Base-by-base conservation (phyloP, 2,888 invertebrate genomes). In the Caenorhabditis sinica region DNA sequence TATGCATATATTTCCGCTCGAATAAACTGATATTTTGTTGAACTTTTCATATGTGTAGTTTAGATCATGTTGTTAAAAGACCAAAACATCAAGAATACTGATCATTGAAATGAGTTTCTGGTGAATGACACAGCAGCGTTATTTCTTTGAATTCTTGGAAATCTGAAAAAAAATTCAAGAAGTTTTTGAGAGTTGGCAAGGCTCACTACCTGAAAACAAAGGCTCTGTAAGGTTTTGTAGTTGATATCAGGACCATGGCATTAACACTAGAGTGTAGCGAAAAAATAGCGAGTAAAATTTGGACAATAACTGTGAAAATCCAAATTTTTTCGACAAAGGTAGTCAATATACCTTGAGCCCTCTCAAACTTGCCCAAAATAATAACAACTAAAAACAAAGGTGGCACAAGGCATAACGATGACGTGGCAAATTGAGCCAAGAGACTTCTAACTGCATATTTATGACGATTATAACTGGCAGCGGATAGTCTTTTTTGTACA, bases 341-440 rank as follows among this genome's bases (percentile, higher is more conserved):
- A 36, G 33, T 36, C 33, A 4, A 36, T 9, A 36, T 6, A 9
- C 33, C 9, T 36, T 36, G 33, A 36, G 33, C 33, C 33, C 33
- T 4, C 33, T 36, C 33, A 36, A 36, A 36, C 9, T 36, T 9
- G 4, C 33, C 33, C 33, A 36, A 36, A 36, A 9, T 36, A 6
- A 36, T 36, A 36, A 9, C 25, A 1, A 56, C 25, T 13, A 56
- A 23, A 25, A 28, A n/a, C 6, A 71, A 58, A 0, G 58, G 58
- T 15, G 71, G 71, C 8, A 25, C 13, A 8, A 58, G 20, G 4
- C 40, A 58, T 9, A 71, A 8, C 5, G 58, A 72, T 33, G 72
- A 72, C 5, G 72, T 25, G 23, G 33, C 28, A 13, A 72, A 61
- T 60, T 72, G 72, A 49, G 72, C 72, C 1, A 72, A 8, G 1